phyloP scores from a whole-genome alignment of 1,140 invertebrate genomes.

The Papilio machaon region DNA sequence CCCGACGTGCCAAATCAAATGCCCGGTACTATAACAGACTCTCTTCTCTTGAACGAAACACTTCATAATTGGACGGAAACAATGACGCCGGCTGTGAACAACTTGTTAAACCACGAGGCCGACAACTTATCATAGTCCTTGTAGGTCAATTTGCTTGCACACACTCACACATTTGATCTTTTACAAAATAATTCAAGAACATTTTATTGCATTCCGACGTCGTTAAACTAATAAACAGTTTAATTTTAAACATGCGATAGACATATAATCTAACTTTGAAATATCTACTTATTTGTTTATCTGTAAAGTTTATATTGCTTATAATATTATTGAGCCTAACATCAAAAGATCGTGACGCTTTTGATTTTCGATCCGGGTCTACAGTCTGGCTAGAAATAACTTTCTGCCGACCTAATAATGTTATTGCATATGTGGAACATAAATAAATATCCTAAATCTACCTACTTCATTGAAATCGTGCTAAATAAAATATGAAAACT shows the following conservation, averaged over 20 bases:
- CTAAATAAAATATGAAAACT: not conserved
- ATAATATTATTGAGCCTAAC: slow-evolving; percentile 65
- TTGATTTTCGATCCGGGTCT: slow-evolving; percentile 18
- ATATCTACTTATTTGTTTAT: slow-evolving; percentile 62
- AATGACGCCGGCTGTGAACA: too few species aligned
- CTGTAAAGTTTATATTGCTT: slow-evolving; percentile 48
- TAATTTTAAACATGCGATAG: slow-evolving; percentile 56
- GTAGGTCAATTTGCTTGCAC: too few species aligned
- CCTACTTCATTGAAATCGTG: not conserved
- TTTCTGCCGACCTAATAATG: slow-evolving; percentile 21
- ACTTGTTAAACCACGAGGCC: too few species aligned
- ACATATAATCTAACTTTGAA: slow-evolving; percentile 52
- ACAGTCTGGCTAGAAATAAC: not conserved
- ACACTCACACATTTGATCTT: too few species aligned
- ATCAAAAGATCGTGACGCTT: slow-evolving; percentile 58
- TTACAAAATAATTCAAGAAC: not conserved
- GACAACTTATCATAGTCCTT: too few species aligned
- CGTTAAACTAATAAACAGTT: slow-evolving; percentile 59
- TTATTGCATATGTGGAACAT: slow-evolving; percentile 6
- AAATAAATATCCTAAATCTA: not conserved
- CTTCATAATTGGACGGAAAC: too few species aligned
- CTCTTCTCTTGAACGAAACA: too few species aligned
- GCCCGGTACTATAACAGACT: too few species aligned
- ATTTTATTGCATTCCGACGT: slow-evolving; percentile 40
- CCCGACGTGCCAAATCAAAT: too few species aligned